Base-by-base conservation (phyloP, 2,113 vertebrate genomes). In the Setophaga kirtlandii region DNA sequence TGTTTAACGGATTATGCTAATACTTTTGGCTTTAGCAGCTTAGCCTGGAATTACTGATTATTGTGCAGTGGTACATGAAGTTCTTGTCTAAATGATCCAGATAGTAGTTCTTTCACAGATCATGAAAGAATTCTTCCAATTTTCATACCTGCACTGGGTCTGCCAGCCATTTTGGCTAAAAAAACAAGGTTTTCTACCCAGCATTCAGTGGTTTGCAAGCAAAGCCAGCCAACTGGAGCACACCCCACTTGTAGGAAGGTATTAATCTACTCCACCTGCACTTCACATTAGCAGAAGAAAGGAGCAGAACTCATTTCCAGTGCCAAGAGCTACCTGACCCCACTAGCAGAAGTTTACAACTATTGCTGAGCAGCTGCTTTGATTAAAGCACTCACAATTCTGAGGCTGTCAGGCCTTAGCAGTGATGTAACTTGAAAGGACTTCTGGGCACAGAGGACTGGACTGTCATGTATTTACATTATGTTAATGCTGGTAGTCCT, bases 71-170 rank as follows among this genome's bases (percentile, higher is more conserved):
- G 28, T 81, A 92, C 69, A 94, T 73, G 46, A 91, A 83, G 39
- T 20, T 94, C 94, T 42, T 74, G 37, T 73, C 60, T 78, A 92
- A 96, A 90, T 87, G 95, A 71, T 74, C 19, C 76, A 39, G 56
- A 60, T 44, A 83, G 31, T 47, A 83, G 49, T 70, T 90, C 89
- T 94, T 77, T 21, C 64, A 93, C 82, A 56, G 7, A 31, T 68
- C 90, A 52, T 94, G 47, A 81, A 89, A 85, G 7, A 62, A 79
- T 27, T 73, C 24, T 67, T n/a, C 39, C 42, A 30, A 27, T 74
- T 93, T 94, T 56, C 62, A 5, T 41, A 70, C 78, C 73, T 84
- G 68, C 58, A 44, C 30, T 28, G 46, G 8, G 20, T 71, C 71
- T 62, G 35, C 9, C n/a, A 90, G 65, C 8, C 42, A 70, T 65